Percentiles rank a stretch among this genome's conserved stretches.
Evolutionary conservation across 2,113 vertebrate species (phyloP).

Genomic region (Hippoglossus stenolepis): DNA sequence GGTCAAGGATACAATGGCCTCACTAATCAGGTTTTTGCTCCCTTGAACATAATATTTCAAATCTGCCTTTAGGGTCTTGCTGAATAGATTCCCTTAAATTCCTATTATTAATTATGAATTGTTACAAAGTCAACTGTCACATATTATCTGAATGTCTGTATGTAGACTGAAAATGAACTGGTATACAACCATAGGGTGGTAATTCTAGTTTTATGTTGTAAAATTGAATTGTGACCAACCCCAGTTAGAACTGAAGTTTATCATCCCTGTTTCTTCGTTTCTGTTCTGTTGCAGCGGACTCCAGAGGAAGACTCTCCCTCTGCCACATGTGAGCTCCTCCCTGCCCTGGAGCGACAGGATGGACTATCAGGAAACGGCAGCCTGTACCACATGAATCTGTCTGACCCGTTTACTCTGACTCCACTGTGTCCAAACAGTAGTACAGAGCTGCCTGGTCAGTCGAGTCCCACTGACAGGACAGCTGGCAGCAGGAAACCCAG

Average conservation of each 20-base stretch:
- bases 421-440: slow-evolving; percentile 84
- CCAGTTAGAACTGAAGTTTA: not conserved
- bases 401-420: slow-evolving; percentile 40
- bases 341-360: slow-evolving; percentile 65
- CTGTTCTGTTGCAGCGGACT: slow-evolving; percentile 35
- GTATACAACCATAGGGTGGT: too few species aligned
- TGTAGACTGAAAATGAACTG: too few species aligned
- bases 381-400: slow-evolving; percentile 48
- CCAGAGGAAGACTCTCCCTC: slow-evolving; percentile 61
- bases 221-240: too few species aligned
- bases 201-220: too few species aligned
- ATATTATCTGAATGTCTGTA: too few species aligned
- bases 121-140: too few species aligned
- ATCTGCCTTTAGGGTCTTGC: too few species aligned
- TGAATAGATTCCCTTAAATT: too few species aligned
- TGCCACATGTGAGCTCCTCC: slow-evolving; percentile 64
- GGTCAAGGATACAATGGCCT: too few species aligned
- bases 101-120: too few species aligned
- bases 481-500: slow-evolving; percentile 14
- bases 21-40: too few species aligned
- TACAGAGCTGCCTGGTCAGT: slow-evolving; percentile 80
- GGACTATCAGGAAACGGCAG: slow-evolving; percentile 66
- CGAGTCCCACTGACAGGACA: slow-evolving; percentile 63
- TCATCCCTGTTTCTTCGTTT: not conserved
- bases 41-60: too few species aligned